These are phyloP conservation scores for Bubo blakistoni DNA, from an alignment of 2,113 vertebrate species.

Conservation along the genomic window DNA sequence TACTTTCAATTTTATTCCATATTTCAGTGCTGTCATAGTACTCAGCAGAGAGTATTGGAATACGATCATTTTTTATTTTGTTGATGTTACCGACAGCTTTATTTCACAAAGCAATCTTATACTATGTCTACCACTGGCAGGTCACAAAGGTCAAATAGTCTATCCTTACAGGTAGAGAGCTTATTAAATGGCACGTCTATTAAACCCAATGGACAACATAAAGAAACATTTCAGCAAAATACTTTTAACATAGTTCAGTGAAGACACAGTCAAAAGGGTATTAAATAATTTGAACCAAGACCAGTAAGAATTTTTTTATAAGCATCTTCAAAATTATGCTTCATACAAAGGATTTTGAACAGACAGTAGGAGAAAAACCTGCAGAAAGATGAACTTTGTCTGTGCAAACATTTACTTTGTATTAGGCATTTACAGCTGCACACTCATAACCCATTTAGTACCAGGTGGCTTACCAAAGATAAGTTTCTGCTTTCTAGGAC, in stretches of 20 bases:
- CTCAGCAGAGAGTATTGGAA: constrained; percentile 83
- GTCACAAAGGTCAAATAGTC: constrained; percentile 88
- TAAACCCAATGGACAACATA: constrained; percentile 77
- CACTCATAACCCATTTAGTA: not conserved
- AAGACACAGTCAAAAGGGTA: constrained; percentile 62
- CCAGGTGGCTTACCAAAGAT: not conserved
- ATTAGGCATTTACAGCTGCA: not conserved
- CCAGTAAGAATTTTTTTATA: constrained; percentile 56
- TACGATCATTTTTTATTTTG: constrained; percentile 94
- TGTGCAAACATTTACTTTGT: not conserved
- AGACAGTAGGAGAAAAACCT: not conserved
- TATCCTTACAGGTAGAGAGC: constrained; percentile 80
- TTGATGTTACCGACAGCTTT: constrained; percentile 97
- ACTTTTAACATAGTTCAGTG: constrained; percentile 72
- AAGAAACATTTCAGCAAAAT: constrained; percentile 76
- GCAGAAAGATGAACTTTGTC: not conserved
- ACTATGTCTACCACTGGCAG: constrained; percentile 87
- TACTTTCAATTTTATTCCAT: constrained; percentile 96
- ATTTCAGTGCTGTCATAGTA: constrained; percentile 93
- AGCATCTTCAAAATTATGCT: constrained; percentile 60
- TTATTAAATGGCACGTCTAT: constrained; percentile 78
- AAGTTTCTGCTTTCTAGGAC: not conserved
- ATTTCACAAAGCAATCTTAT: constrained; percentile 99
- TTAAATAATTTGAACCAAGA: constrained; percentile 67
- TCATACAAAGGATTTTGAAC: constrained; percentile 43